phyloP scores from a whole-genome alignment of 1,140 invertebrate species.

The Zaprionus kolodkinae region DNA sequence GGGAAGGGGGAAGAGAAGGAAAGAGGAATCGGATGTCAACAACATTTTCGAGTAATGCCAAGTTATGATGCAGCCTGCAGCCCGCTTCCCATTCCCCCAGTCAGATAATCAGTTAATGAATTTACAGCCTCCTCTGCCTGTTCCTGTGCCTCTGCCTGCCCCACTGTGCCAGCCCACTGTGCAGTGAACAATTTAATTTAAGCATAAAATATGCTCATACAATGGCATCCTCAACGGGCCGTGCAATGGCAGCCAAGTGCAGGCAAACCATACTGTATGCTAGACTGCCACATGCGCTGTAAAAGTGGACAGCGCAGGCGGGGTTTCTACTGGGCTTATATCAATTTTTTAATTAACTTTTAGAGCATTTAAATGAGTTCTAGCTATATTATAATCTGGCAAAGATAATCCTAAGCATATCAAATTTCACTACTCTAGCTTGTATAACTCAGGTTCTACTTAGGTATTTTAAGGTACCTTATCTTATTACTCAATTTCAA shows the following conservation, averaged over 20 bases:
- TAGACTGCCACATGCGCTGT: neutral
- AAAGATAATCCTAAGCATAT: no score
- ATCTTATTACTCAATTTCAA: no score
- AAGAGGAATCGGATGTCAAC: neutral
- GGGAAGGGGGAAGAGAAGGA: no score
- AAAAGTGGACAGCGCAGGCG: neutral
- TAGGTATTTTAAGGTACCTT: no score
- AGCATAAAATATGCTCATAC: slow-evolving; percentile 68
- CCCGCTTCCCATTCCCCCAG: neutral
- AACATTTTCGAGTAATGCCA: slow-evolving; percentile 16
- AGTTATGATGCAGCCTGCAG: slow-evolving; percentile 12
- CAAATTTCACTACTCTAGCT: no score
- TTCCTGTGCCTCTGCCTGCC: no score
- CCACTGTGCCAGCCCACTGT: slow-evolving; percentile 27
- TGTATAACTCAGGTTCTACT: no score
- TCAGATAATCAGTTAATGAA: slow-evolving; percentile 64
- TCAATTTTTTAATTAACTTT: no score
- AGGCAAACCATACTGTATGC: neutral
- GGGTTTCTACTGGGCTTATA: no score
- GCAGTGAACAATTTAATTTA: slow-evolving; percentile 79
- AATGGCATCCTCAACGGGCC: slow-evolving; percentile 42
- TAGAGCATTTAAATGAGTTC: no score
- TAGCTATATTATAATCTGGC: no score
- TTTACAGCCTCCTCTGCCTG: slow-evolving; percentile 38
- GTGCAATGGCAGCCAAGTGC: slow-evolving; percentile 4